Evolutionary conservation across 53 echinoderm and acorn worm genomes (phyloP).

Genomic region (Stichopus horrens): DNA sequence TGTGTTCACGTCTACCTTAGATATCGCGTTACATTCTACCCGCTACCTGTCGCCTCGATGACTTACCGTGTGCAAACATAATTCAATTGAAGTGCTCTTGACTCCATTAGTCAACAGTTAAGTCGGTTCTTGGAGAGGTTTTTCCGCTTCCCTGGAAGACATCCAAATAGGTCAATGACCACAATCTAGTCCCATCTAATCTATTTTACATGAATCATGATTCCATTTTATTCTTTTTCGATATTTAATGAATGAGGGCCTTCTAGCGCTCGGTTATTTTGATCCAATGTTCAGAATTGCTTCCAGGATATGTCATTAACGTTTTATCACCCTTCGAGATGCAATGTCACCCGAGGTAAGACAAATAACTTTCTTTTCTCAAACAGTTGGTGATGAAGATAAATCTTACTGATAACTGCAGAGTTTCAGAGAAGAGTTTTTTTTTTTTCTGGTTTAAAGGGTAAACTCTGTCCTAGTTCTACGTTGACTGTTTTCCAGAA

Average conservation of each 20-base stretch:
- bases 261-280: no score
- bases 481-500: background rate
- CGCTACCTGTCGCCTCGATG: background rate
- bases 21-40: background rate
- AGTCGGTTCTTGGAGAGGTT: background rate
- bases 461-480: background rate
- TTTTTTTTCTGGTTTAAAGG: background rate
- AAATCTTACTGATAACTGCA: background rate
- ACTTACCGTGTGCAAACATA: background rate
- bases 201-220: background rate
- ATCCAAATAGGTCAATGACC: background rate
- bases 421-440: background rate
- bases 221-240: background rate
- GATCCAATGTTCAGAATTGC: no score
- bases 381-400: background rate
- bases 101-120: background rate
- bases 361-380: background rate
- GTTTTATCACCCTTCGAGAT: no score
- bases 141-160: background rate
- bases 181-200: background rate
- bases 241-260: no score
- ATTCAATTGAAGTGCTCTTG: background rate
- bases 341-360: background rate
- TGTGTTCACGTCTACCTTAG: background rate
- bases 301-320: no score